Evolutionary conservation across 2,888 invertebrate genomes (phyloP), one percentile per base, ranked within the genome.

Genomic region (Peribatodes rhomboidaria): DNA sequence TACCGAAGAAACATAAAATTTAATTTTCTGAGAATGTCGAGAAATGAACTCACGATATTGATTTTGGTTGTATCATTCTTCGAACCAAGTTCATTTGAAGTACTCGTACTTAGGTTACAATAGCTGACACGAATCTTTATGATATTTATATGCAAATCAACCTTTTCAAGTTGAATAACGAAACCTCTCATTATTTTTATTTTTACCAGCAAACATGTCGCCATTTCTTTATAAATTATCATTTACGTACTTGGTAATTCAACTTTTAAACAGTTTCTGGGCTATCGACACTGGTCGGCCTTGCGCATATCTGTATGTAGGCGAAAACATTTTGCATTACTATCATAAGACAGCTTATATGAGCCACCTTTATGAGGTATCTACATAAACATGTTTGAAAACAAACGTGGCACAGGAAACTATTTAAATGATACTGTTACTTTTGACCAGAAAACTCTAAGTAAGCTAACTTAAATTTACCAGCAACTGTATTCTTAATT

Each of bases 221-320:
- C 22, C 31, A 47, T 65, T 65, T 61, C 55, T 56, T 49, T 41
- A 41, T 52, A 53, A 49, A 52, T 67, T 58, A 61, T 61, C 14
- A 27, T 46, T 65, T 42, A 31, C 52, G 44, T 16, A 41, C 27
- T 39, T 61, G 61, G 63, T 60, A 62, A 61, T 55, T 62, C 54
- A 46, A 65, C 55, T 61, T 62, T 60, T 39, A 59, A 59, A 31
- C 22, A 58, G 50, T 63, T 65, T 56, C 53, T 56, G 46, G 47
- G 52, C 42, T 62, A 61, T 61, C 35, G 62, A 54, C 67, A 72
- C 67, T 55, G 53, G 70, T 14, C 47, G 70, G 49, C 74, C 74
- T 72, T 72, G 72, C 63, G 55, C 65, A 53, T 61, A 50, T 58
- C 39, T 56, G 56, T 60, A 67, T 58, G 42, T 49, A 53, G 50